phyloP scores from a whole-genome alignment of 2,797 vertebrate genomes.

The Cephalopachus bancanus region DNA sequence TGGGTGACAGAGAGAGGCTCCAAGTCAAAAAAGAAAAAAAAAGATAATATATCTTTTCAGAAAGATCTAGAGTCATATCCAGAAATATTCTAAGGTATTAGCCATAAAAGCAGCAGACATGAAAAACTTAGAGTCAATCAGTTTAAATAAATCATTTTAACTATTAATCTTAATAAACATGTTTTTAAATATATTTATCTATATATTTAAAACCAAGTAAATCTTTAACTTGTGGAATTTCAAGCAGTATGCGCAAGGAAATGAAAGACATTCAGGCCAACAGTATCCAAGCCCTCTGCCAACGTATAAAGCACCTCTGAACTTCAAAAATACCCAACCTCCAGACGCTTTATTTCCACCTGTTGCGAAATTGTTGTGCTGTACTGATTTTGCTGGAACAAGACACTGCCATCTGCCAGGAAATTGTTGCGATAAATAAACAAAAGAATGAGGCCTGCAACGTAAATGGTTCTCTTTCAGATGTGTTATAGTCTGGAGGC shows the following conservation, averaged over 20 bases:
- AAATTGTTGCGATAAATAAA: slow-evolving; percentile 66
- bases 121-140: not conserved
- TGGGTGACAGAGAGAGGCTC: no score
- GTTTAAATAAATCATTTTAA: not conserved
- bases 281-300: not conserved
- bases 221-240: not conserved
- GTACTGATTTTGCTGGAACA: slow-evolving; percentile 62
- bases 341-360: slow-evolving; percentile 39
- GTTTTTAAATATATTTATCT: not conserved
- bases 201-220: not conserved
- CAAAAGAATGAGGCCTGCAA: not conserved
- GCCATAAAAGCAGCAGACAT: not conserved
- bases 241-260: not conserved
- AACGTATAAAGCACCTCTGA: not conserved
- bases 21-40: no score
- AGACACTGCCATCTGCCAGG: slow-evolving; percentile 58
- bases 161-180: not conserved
- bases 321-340: slow-evolving; percentile 17
- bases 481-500: slow-evolving; percentile 23
- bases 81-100: not conserved
- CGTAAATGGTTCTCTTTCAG: slow-evolving; percentile 30
- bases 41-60: not conserved
- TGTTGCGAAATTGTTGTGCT: slow-evolving; percentile 54
- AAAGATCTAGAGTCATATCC: not conserved
- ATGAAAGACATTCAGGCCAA: not conserved